phyloP scores from a whole-genome alignment of 2,113 vertebrate species.

The Uropsilus gracilis region DNA sequence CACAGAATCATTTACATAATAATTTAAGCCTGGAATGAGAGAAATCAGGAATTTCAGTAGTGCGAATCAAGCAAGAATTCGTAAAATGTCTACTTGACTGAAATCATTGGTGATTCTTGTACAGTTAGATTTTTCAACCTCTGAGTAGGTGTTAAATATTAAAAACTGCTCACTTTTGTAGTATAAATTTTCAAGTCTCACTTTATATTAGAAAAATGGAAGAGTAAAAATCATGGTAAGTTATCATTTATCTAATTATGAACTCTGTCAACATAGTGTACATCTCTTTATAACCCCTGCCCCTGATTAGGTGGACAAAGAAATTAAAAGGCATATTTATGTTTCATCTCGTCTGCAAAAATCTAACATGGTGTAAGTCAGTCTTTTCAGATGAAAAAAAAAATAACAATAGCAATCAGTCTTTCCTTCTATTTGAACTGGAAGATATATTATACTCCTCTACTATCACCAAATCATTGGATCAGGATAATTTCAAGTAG shows the following conservation, averaged over 20 bases:
- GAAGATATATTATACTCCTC: too few relatives aligned
- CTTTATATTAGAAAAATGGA: neutral
- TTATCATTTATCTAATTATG: neutral
- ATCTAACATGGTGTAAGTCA: too few relatives aligned
- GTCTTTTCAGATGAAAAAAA: too few relatives aligned
- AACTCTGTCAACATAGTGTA: too few relatives aligned
- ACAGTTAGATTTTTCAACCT: neutral
- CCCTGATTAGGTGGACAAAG: too few relatives aligned
- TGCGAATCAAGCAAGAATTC: neutral
- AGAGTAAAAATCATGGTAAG: neutral
- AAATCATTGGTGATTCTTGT: neutral
- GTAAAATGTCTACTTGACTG: neutral
- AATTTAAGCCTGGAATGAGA: neutral
- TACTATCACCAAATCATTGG: too few relatives aligned
- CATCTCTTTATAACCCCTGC: too few relatives aligned
- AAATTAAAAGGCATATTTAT: too few relatives aligned
- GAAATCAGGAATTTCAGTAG: slow-evolving; percentile 17
- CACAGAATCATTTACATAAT: slow-evolving; percentile 13
- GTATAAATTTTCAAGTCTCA: neutral
- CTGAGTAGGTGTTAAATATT: neutral
- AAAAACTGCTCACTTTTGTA: neutral
- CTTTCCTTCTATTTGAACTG: too few relatives aligned
- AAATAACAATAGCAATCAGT: too few relatives aligned
- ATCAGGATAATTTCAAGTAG: too few relatives aligned
- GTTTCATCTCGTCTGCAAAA: too few relatives aligned